Conservation (phyloP, 2,888 invertebrate genomes). For the Pseudoips prasinana region DNA sequence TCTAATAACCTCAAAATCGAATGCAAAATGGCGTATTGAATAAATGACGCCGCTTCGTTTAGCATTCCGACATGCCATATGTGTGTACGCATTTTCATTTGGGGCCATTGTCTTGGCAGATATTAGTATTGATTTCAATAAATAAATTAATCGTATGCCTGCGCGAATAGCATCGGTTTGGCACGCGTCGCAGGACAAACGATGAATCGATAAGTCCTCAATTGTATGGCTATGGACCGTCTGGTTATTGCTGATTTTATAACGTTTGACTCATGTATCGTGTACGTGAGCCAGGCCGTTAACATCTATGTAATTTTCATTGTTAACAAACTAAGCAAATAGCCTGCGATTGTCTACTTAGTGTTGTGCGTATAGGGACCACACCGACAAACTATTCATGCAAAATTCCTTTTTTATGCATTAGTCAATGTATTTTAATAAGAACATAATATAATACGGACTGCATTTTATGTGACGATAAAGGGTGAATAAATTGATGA, state of each 20-base stretch:
- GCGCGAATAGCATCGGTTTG: constrained; percentile 74
- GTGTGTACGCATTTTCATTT: constrained; percentile 78
- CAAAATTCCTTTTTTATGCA: not conserved
- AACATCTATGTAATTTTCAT: constrained; percentile 70
- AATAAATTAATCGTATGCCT: constrained; percentile 79
- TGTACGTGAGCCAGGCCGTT: constrained; percentile 70
- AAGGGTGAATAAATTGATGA: not conserved
- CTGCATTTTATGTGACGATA: not conserved
- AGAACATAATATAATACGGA: not conserved
- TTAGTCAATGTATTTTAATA: not conserved
- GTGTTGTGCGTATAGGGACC: constrained; percentile 18
- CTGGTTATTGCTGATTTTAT: constrained; percentile 60
- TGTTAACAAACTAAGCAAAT: constrained; percentile 59
- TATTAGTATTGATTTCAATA: constrained; percentile 82
- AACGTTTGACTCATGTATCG: constrained; percentile 68
- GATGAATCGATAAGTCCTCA: constrained; percentile 70
- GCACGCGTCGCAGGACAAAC: constrained; percentile 72
- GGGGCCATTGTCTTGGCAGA: constrained; percentile 78
- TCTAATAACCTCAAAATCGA: constrained; percentile 81
- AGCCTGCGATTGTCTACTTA: constrained; percentile 28
- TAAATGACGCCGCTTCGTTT: constrained; percentile 77
- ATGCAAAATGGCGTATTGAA: constrained; percentile 80
- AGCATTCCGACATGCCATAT: constrained; percentile 79
- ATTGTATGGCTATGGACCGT: constrained; percentile 57
- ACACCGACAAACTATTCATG: constrained; percentile 14